Evolutionary conservation across 2,113 vertebrate genomes (phyloP), one percentile per base, ranked within the genome.

Genomic region (Odobenus rosmarus): DNA sequence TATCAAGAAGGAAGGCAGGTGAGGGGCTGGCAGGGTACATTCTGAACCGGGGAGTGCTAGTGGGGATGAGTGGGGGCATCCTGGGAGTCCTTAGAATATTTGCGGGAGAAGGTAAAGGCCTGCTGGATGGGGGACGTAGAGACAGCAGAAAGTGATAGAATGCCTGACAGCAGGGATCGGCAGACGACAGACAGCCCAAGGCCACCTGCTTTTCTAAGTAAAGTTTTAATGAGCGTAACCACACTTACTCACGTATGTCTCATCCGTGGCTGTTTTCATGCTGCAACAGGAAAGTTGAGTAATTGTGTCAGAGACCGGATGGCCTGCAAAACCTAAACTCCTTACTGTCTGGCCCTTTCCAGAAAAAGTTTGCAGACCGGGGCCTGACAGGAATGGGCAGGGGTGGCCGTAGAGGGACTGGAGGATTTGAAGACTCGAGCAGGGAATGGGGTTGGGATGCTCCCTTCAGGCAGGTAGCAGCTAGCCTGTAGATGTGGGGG

Each of bases 1-100:
- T 98, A 99, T 99, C 99, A 99, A 99, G 99, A 99, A 99, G 98
- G 99, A 99, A 67, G 99, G 99, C 97, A 99, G 99, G 99, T 99
- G 97, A 99, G 99, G 84, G 42, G 3, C 95, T 82, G 51, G 77
- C 61, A 0, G 7, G 23, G 23, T 55, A 36, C 21, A 1, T 0
- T 94, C 80, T 42, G 14, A 80, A 36, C 12, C 15, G 84, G 77
- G 15, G 12, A n/a, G 62, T 81, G 72, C 33, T 61, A 67, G 15
- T 90, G 61, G 76, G 72, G 5, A 5, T 1, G 3, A 57, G 62
- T 24, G 1, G 57, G 88, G 62, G 28, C 67, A 31, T 24, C 31
- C 39, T 82, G 28, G 61, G 81, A 55, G 57, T 57, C 49, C 42
- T 23, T 81, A 46, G 81, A 39, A 1, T 80, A 46, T 80, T 64